Conservation (phyloP, 1,140 invertebrate genomes). For the Bombyx mandarina region DNA sequence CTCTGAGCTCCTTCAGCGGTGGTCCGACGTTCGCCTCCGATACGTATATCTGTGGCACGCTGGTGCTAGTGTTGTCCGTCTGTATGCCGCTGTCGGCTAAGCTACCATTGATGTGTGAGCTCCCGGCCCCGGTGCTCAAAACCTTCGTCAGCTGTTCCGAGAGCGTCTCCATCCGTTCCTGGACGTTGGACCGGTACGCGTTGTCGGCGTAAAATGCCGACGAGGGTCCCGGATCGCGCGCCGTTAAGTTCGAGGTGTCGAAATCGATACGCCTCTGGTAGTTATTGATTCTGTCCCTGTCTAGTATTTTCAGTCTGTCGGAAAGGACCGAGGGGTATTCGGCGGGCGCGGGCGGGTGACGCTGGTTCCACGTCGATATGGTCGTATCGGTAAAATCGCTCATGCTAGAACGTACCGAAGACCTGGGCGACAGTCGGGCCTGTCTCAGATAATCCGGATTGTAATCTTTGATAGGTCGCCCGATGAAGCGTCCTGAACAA, state of each 20-base stretch:
- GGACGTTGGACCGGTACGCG: slow-evolving; percentile 35
- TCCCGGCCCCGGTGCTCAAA: slow-evolving; percentile 49
- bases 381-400: slow-evolving; percentile 65
- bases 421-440: slow-evolving; percentile 49
- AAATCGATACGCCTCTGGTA: slow-evolving; percentile 53
- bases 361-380: slow-evolving; percentile 61
- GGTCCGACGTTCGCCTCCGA: slow-evolving; percentile 28
- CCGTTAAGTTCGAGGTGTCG: slow-evolving; percentile 39
- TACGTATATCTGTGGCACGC: slow-evolving; percentile 58
- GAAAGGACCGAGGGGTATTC: slow-evolving; percentile 60
- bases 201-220: slow-evolving; percentile 31
- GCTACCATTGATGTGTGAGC: slow-evolving; percentile 60
- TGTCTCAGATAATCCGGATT: slow-evolving; percentile 53
- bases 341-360: slow-evolving; percentile 23
- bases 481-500: slow-evolving; percentile 55
- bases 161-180: slow-evolving; percentile 48
- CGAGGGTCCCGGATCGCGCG: slow-evolving; percentile 41
- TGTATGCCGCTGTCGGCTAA: slow-evolving; percentile 60
- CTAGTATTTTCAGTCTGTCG: slow-evolving; percentile 46
- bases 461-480: slow-evolving; percentile 60
- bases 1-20: slow-evolving; percentile 40
- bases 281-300: slow-evolving; percentile 36
- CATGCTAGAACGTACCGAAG: slow-evolving; percentile 58
- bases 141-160: slow-evolving; percentile 59
- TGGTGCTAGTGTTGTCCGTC: slow-evolving; percentile 58